Base-by-base conservation (phyloP, 2,113 vertebrate genomes). In the Rhinoptilus africanus region DNA sequence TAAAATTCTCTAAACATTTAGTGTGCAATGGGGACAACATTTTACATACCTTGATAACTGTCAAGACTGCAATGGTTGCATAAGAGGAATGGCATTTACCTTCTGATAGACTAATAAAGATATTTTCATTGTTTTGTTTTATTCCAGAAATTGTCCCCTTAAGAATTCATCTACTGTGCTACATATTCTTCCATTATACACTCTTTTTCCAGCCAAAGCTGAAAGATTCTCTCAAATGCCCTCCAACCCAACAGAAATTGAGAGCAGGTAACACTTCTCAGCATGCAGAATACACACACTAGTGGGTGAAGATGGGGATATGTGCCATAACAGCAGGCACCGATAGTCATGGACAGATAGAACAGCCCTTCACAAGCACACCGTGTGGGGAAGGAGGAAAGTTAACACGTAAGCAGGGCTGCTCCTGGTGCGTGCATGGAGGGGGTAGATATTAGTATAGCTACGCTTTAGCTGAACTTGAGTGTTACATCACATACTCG, bases 211-310 rank as follows among this genome's bases (percentile, higher is more conserved):
- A 8, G 50, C 35, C 57, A 80, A 50, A 79, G 57, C 35, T 35
- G 7, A 5, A 34, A 37, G 62, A 34, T 32, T 59, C 56, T 67
- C 66, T 57, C 50, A 74, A 74, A 73, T 26, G 17, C 53, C 53
- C 72, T 0, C 59, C 67, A 90, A 90, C 16, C 13, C 32, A 74
- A 47, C 14, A 35, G 59, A 83, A 83, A 6, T 0, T 51, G 43
- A 15, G 19, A 77, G 71, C 66, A 37, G 26, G 43, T 62, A 74
- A 76, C 27, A 18, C 6, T 57, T 47, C 64, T 30, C 62, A 73
- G 51, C 47, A 27, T 12, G 50, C 43, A 77, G 41, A 86, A 66
- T 0, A 28, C 26, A 43, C 1, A 0, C 0, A 6, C 14, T 14
- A 24, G 41, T 18, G 2, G 27, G 43, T 4, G 22, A 75, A 28